Percentiles rank a stretch among this genome's conserved stretches.
phyloP scores from a whole-genome alignment of 37 sponge, comb jelly and placozoan genomes.

The Aplysina aerophoba region DNA sequence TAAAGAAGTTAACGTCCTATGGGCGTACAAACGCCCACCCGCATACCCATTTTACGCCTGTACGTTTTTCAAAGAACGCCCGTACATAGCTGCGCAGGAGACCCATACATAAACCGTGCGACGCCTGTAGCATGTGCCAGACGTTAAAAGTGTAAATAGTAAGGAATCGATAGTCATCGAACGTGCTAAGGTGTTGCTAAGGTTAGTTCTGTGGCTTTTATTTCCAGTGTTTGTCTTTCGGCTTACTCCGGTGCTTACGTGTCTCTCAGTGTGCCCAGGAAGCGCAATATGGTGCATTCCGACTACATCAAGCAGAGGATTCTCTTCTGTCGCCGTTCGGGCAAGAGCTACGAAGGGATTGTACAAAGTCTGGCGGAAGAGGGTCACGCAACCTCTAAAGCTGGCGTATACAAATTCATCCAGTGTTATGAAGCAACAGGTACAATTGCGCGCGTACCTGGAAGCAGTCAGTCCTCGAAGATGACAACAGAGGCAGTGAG shows the following conservation, averaged over 20 bases:
- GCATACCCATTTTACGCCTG: neutral
- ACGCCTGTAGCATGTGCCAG: neutral
- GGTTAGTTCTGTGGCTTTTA: neutral
- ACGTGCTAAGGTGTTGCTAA: neutral
- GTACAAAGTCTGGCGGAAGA: neutral
- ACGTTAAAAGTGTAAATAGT: neutral
- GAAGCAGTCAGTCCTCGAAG: neutral
- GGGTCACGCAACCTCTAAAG: neutral
- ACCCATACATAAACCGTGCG: neutral
- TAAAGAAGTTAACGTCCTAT: constrained; percentile 5
- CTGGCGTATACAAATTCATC: neutral
- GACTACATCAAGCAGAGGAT: constrained; percentile 8
- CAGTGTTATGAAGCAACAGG: neutral
- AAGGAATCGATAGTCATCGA: neutral
- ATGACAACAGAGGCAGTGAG: neutral
- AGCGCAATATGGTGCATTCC: neutral
- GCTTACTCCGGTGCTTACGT: neutral
- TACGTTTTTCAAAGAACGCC: neutral
- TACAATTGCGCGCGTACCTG: neutral
- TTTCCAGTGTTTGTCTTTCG: neutral
- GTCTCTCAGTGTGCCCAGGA: neutral
- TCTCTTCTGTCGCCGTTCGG: constrained; percentile 1
- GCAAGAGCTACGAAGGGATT: neutral
- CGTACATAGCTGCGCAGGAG: neutral
- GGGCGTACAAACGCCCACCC: neutral